Conservation (phyloP, 1,140 invertebrate genomes). For the Steinernema khuongi region DNA sequence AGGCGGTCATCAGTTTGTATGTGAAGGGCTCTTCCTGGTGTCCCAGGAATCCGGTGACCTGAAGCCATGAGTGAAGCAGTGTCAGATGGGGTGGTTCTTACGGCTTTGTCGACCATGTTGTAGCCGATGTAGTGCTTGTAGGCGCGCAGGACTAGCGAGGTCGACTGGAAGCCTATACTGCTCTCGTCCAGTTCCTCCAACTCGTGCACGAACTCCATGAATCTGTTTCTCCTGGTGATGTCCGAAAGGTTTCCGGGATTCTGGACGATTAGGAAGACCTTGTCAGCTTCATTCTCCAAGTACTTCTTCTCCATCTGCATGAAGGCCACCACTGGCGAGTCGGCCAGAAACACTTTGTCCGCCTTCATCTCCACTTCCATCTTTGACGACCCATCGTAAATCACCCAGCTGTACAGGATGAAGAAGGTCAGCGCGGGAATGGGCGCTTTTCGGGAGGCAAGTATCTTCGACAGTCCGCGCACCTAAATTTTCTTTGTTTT, state of each 20-base stretch:
- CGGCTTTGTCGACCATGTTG: not conserved
- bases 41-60: not conserved
- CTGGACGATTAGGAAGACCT: constrained; percentile 1
- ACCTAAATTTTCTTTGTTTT: no score
- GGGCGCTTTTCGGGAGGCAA: not conserved
- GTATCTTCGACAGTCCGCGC: not conserved
- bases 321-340: not conserved
- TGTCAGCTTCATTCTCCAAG: not conserved
- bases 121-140: not conserved
- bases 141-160: not conserved
- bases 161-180: not conserved
- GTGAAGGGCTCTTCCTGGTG: not conserved
- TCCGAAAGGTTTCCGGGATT: not conserved
- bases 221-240: not conserved
- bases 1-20: not conserved
- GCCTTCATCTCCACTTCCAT: constrained; percentile 10
- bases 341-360: not conserved
- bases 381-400: not conserved
- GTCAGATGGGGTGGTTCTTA: not conserved
- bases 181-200: not conserved
- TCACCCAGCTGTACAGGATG: not conserved
- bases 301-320: constrained; percentile 1
- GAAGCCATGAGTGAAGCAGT: not conserved
- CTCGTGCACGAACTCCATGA: not conserved
- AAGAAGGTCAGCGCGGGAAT: not conserved